Evolutionary conservation across 2,797 vertebrate genomes (phyloP), one percentile per base, ranked within the genome.

Genomic region (Pipistrellus nathusii): DNA sequence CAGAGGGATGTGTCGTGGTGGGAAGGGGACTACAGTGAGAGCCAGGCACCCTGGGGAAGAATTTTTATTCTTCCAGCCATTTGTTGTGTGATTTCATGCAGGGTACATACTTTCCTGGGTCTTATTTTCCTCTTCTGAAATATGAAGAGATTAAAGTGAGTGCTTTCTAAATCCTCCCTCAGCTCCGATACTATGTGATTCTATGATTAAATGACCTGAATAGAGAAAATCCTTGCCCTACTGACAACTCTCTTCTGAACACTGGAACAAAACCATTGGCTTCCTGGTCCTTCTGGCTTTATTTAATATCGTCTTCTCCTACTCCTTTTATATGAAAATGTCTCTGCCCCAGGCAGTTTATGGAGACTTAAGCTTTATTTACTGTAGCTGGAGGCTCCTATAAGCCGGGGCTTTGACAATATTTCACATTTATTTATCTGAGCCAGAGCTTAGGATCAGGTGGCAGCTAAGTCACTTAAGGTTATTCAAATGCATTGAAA

Each of bases 401-500:
- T 98, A 98, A 98, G 97, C 98, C 92, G 90, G 97, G 96, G 98
- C 97, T 97, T 97, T 94, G 97, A 98, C 97, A 98, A 93, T 98
- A 98, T 98, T 98, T 98, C 98, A 98, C 98, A 97, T 98, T 98
- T 97, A 97, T 98, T 98, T 98, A 97, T 98, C 97, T 98, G 97
- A 98, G 97, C 97, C 96, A 95, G 96, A 97, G 97, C 98, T 98
- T 98, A 98, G 98, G 98, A 98, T 98, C 98, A 98, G 97, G 97
- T 98, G 98, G 97, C 98, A 98, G 97, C 96, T 98, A 97, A 98
- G 98, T 98, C 98, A 98, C 97, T 98, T 98, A 98, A 98, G 98
- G 98, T 98, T 98, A 98, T 98, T 98, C 98, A 98, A 84, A 98
- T 98, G 97, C 98, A 98, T 98, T 97, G 96, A 98, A 98, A 98